phyloP scores from a whole-genome alignment of 2,888 invertebrate genomes.

The Athalia circularis region DNA sequence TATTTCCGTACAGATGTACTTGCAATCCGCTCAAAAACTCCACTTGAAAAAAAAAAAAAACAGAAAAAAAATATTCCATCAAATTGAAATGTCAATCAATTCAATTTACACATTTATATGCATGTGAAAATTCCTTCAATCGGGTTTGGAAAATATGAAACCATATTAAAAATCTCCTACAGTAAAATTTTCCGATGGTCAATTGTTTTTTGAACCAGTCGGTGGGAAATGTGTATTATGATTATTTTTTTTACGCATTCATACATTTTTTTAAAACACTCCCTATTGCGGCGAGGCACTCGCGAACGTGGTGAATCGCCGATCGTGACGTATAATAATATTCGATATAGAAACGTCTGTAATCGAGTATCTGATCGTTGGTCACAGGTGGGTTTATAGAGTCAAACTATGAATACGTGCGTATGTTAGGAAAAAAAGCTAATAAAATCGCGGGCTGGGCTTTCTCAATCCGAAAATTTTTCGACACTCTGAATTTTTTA shows the following conservation, averaged over 20 bases:
- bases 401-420: neutral
- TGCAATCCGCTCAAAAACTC: no score
- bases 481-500: no score
- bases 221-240: neutral
- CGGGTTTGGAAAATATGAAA: neutral
- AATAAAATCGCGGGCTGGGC: neutral
- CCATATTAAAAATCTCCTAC: slow-evolving; percentile 1
- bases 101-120: no score
- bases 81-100: no score
- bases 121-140: no score
- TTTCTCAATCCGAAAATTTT: no score
- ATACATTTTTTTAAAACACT: neutral
- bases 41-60: no score
- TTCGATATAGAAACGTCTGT: slow-evolving; percentile 18
- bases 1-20: no score
- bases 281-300: neutral
- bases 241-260: neutral
- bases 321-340: slow-evolving; percentile 16
- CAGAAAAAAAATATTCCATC: no score
- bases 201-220: neutral
- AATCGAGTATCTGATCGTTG: slow-evolving; percentile 25
- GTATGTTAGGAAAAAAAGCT: neutral
- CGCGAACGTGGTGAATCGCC: slow-evolving; percentile 25
- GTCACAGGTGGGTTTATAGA: slow-evolving; percentile 13
- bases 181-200: slow-evolving; percentile 9